These are phyloP conservation scores for Hormaphis cornu DNA, from an alignment of 1,140 invertebrate species.

Conservation along the genomic window DNA sequence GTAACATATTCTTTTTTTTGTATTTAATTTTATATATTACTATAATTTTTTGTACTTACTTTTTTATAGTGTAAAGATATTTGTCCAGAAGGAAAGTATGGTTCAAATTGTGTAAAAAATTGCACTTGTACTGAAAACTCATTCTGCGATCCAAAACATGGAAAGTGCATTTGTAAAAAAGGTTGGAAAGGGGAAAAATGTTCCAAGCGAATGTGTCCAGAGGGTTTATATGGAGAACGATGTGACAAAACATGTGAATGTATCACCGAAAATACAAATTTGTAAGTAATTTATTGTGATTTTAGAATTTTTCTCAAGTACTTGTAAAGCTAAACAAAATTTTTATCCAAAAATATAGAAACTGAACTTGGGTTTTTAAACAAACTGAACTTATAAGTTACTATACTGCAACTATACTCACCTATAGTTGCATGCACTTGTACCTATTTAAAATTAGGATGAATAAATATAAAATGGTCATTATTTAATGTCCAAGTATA, in stretches of 20 bases:
- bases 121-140: constrained; percentile 64
- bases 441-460: no score
- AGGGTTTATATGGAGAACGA: constrained; percentile 56
- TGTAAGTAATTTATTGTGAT: constrained; percentile 44
- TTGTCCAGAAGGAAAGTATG: constrained; percentile 67
- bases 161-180: constrained; percentile 58
- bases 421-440: no score
- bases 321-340: no score
- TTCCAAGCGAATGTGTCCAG: constrained; percentile 54
- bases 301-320: no score
- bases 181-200: constrained; percentile 71
- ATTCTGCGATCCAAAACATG: constrained; percentile 57
- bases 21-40: neutral
- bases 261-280: constrained; percentile 58
- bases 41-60: neutral
- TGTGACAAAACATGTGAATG: constrained; percentile 70
- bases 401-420: no score
- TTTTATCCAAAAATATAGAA: no score
- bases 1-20: constrained; percentile 43
- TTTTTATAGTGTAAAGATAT: constrained; percentile 58
- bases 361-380: no score
- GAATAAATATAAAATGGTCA: no score
- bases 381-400: no score
- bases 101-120: constrained; percentile 58
- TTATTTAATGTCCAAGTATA: no score